Conservation (phyloP, 2,888 invertebrate genomes). For the Steromphala cineraria region DNA sequence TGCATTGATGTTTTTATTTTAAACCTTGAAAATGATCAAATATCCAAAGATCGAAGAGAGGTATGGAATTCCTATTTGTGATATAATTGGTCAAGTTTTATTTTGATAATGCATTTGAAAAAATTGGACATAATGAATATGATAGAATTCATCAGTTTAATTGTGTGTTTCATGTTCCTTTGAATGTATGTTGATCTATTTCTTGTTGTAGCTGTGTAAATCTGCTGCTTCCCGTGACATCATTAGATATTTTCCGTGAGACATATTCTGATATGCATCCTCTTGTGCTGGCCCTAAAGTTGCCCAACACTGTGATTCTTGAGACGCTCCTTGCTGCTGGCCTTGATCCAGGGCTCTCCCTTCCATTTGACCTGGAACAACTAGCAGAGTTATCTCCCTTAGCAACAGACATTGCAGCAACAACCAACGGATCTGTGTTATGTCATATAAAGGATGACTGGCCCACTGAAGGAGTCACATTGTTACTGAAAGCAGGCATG, state of each 20-base stretch:
- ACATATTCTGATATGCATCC: slow-evolving; percentile 49
- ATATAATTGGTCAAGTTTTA: no score
- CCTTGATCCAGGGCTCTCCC: slow-evolving; percentile 33
- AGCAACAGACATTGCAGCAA: slow-evolving; percentile 29
- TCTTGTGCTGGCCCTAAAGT: slow-evolving; percentile 40
- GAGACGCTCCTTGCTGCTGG: slow-evolving; percentile 42
- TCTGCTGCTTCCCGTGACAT: slow-evolving; percentile 55
- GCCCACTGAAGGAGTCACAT: slow-evolving; percentile 43
- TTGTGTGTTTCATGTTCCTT: no score
- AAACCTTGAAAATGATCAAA: no score
- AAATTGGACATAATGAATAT: no score
- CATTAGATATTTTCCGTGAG: slow-evolving; percentile 34
- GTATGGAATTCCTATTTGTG: no score
- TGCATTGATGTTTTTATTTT: no score
- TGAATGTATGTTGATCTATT: not conserved
- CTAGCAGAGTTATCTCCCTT: slow-evolving; percentile 31
- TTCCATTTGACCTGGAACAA: slow-evolving; percentile 37
- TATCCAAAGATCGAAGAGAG: no score
- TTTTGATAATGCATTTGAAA: no score
- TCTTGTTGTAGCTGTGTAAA: slow-evolving; percentile 55
- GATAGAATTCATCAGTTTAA: no score
- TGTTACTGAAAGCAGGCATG: slow-evolving; percentile 53
- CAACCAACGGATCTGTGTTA: slow-evolving; percentile 39
- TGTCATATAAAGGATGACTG: slow-evolving; percentile 42
- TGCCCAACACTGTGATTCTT: slow-evolving; percentile 46